Evolutionary conservation across 2,888 invertebrate species (phyloP).

Genomic region (Cyclophora albipunctata): DNA sequence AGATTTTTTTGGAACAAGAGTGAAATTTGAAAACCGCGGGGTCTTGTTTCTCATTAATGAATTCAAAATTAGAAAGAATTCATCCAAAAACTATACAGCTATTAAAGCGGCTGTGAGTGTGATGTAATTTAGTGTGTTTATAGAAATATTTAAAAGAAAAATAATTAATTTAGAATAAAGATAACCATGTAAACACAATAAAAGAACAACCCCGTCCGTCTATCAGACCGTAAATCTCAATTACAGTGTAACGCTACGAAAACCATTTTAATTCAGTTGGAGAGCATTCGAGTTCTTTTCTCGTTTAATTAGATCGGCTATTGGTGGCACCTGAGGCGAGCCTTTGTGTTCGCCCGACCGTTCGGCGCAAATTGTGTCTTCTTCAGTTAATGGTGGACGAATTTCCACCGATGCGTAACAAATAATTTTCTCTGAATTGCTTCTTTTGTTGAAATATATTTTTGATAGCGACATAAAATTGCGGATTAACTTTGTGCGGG

Average conservation of each 20-base stretch:
- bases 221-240: conserved; percentile 32
- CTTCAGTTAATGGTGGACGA: conserved; percentile 32
- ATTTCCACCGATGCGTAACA: conserved; percentile 28
- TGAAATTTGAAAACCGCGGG: too few species aligned
- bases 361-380: conserved; percentile 43
- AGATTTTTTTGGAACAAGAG: too few species aligned
- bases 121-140: too few species aligned
- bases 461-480: too few species aligned
- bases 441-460: background rate
- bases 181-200: too few species aligned
- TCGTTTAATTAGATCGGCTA: conserved; percentile 58
- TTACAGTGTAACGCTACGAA: conserved; percentile 24
- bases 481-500: too few species aligned
- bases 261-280: conserved; percentile 47
- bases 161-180: too few species aligned
- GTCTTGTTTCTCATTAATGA: too few species aligned
- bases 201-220: conserved; percentile 7
- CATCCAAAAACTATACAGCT: too few species aligned
- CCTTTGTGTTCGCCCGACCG: conserved; percentile 29
- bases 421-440: conserved; percentile 1
- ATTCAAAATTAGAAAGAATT: too few species aligned
- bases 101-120: too few species aligned
- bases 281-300: conserved; percentile 45
- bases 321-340: conserved; percentile 57
- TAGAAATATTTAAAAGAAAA: too few species aligned